phyloP scores from a whole-genome alignment of 30 jellyfish, hydroid and myxozoan genomes.

The Nemopilema nomurai region DNA sequence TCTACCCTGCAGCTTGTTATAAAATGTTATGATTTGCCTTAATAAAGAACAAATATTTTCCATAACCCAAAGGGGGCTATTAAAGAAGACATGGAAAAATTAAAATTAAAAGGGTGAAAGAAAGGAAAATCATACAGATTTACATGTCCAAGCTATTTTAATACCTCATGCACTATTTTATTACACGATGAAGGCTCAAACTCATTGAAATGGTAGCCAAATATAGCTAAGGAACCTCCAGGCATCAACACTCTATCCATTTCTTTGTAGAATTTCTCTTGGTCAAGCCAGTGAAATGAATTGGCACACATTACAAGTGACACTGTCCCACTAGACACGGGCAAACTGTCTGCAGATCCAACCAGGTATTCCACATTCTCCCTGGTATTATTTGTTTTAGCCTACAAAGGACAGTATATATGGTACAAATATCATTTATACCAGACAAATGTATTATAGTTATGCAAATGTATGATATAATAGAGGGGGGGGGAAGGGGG shows the following conservation, averaged over 20 bases:
- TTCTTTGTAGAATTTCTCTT: conserved; percentile 25
- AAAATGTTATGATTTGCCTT: too few species aligned
- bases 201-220: conserved; percentile 32
- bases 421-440: too few species aligned
- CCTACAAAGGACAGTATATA: conserved; percentile 5
- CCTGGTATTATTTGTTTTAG: background rate
- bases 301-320: conserved; percentile 42
- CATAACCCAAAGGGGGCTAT: too few species aligned
- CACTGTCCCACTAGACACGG: conserved; percentile 7
- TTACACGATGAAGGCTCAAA: conserved; percentile 14
- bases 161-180: background rate
- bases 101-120: too few species aligned
- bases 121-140: too few species aligned
- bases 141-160: background rate
- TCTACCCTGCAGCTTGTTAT: too few species aligned
- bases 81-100: too few species aligned
- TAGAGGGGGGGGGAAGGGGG: background rate
- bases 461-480: too few species aligned
- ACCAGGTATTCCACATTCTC: conserved; percentile 7
- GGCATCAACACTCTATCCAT: conserved; percentile 37
- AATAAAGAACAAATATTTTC: too few species aligned
- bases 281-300: conserved; percentile 53
- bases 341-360: conserved; percentile 18
- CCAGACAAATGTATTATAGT: too few species aligned
- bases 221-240: conserved; percentile 40